These are phyloP conservation scores for Eira barbara DNA, from an alignment of 2,113 vertebrate species.

Conservation along the genomic window DNA sequence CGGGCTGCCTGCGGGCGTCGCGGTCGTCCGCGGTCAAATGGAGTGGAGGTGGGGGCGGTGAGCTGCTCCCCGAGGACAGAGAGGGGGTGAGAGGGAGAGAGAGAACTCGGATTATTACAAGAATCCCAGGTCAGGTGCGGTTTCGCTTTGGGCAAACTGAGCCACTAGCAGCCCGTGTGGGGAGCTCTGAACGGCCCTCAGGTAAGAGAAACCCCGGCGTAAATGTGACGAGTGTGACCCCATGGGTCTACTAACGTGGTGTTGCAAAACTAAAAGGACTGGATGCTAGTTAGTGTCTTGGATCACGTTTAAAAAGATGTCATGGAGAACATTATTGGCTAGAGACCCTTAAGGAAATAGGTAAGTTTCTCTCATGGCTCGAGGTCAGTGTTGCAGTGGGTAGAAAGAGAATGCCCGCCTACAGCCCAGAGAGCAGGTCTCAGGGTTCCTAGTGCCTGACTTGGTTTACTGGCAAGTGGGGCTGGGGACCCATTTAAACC, in stretches of 20 bases:
- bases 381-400: neutral
- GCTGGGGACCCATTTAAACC: neutral
- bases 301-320: neutral
- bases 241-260: neutral
- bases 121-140: neutral
- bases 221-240: neutral
- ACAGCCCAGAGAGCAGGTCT: neutral
- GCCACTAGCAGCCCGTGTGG: no score
- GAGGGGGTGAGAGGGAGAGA: accelerated
- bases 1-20: neutral
- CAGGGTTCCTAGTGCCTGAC: neutral
- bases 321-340: neutral
- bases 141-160: neutral
- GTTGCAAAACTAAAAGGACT: neutral
- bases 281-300: neutral
- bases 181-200: neutral
- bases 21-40: neutral
- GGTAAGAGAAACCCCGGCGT: neutral
- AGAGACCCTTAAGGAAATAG: neutral
- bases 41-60: neutral
- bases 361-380: neutral
- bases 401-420: neutral
- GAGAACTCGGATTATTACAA: neutral
- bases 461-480: neutral
- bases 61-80: neutral